Evolutionary conservation across 1,140 invertebrate genomes (phyloP).

Genomic region (Drosophila serrata): DNA sequence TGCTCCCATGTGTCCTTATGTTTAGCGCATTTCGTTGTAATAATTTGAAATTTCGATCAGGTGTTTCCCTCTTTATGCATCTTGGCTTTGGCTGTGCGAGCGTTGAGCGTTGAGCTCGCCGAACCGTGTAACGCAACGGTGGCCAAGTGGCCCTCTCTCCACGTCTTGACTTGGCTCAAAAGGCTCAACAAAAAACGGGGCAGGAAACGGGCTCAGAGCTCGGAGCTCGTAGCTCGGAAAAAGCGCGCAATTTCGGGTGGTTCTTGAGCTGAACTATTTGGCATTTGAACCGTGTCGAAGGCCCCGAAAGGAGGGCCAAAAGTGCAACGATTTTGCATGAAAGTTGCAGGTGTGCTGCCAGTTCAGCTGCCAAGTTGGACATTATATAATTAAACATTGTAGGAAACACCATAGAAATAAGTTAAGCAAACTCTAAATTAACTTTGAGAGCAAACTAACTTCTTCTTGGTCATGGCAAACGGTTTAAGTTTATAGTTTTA

Average conservation of each 20-base stretch:
- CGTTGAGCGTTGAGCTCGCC: slow-evolving; percentile 75
- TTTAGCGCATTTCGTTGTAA: slow-evolving; percentile 73
- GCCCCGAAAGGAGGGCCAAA: slow-evolving; percentile 17
- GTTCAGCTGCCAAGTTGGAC: slow-evolving; percentile 5
- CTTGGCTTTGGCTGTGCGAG: slow-evolving; percentile 66
- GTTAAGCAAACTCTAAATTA: no score
- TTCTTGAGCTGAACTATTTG: slow-evolving; percentile 61
- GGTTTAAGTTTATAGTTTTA: neutral
- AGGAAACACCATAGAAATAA: neutral
- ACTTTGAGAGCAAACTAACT: neutral
- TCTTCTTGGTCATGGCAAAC: neutral
- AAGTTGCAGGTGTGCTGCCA: slow-evolving; percentile 16
- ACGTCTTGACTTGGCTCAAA: slow-evolving; percentile 25
- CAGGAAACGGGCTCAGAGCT: slow-evolving; percentile 11
- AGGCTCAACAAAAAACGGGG: slow-evolving; percentile 25
- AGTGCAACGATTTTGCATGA: slow-evolving; percentile 42
- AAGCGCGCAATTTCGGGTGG: slow-evolving; percentile 60
- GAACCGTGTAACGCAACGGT: slow-evolving; percentile 71
- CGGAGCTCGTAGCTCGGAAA: slow-evolving; percentile 3
- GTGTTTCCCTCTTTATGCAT: slow-evolving; percentile 69
- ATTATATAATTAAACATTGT: neutral
- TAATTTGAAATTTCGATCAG: slow-evolving; percentile 84
- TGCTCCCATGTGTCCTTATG: slow-evolving; percentile 67
- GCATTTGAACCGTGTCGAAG: slow-evolving; percentile 71
- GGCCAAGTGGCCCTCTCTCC: slow-evolving; percentile 16